phyloP scores from a whole-genome alignment of 2,797 vertebrate genomes.

The Chelmon rostratus region DNA sequence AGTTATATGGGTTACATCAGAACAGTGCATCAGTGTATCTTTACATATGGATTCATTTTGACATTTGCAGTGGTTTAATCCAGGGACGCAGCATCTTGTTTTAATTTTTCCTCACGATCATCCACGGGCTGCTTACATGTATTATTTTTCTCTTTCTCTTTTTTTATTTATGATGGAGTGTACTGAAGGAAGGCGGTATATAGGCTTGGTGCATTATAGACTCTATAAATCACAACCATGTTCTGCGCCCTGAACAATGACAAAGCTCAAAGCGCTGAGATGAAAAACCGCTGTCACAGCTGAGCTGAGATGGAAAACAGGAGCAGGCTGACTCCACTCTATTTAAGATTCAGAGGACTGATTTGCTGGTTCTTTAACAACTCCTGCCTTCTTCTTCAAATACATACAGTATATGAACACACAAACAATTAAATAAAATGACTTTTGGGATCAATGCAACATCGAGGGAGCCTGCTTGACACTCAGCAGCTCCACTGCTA shows the following conservation, averaged over 20 bases:
- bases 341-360: constrained; percentile 21
- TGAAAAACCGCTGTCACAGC: constrained; percentile 34
- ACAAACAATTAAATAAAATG: neutral
- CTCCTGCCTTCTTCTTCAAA: neutral
- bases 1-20: neutral
- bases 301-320: constrained; percentile 46
- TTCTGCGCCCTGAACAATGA: constrained; percentile 49
- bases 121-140: constrained; percentile 25
- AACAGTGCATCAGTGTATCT: neutral
- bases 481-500: constrained; percentile 14
- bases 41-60: constrained; percentile 10
- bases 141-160: constrained; percentile 29
- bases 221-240: constrained; percentile 61
- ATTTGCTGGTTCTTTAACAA: constrained; percentile 5
- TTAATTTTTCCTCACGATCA: constrained; percentile 9
- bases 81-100: constrained; percentile 15
- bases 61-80: constrained; percentile 30
- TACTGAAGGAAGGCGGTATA: constrained; percentile 12
- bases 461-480: constrained; percentile 13
- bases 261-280: constrained; percentile 39
- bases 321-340: constrained; percentile 46
- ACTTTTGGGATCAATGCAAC: neutral
- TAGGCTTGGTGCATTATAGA: constrained; percentile 42
- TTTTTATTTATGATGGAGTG: constrained; percentile 46
- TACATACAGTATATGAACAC: neutral